Conservation (phyloP, 2,797 vertebrate species). For the Intellagama lesueurii region DNA sequence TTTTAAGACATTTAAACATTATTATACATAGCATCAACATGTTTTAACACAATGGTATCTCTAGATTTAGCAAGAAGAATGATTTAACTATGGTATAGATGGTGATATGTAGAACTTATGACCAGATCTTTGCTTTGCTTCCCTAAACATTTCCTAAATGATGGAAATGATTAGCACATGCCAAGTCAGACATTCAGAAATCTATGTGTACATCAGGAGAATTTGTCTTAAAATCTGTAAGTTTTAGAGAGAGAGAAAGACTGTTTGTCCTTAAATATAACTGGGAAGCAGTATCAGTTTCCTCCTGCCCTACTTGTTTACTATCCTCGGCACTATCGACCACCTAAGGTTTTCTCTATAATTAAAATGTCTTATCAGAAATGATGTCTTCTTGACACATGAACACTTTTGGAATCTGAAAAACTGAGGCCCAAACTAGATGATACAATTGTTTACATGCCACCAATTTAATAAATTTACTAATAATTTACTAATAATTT, state of each 20-base stretch:
- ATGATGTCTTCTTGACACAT: not conserved
- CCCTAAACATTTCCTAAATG: too few relatives aligned
- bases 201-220: not conserved
- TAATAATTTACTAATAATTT: too few relatives aligned
- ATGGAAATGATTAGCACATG: too few relatives aligned
- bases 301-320: not conserved
- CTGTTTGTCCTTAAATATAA: not conserved
- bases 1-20: too few relatives aligned
- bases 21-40: too few relatives aligned
- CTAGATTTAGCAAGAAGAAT: too few relatives aligned
- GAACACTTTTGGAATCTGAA: not conserved
- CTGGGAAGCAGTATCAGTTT: not conserved
- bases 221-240: not conserved
- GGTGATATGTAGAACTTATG: too few relatives aligned
- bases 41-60: too few relatives aligned
- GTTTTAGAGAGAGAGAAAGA: not conserved
- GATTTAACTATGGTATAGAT: too few relatives aligned
- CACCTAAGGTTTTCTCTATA: not conserved
- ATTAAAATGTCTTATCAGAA: not conserved
- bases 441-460: too few relatives aligned
- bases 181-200: not conserved
- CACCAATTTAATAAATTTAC: too few relatives aligned
- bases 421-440: not conserved
- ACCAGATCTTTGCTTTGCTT: too few relatives aligned
- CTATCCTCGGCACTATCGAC: not conserved